Evolutionary conservation across 2,113 vertebrate genomes (phyloP), one percentile per base, ranked within the genome.

Genomic region (Colius striatus): DNA sequence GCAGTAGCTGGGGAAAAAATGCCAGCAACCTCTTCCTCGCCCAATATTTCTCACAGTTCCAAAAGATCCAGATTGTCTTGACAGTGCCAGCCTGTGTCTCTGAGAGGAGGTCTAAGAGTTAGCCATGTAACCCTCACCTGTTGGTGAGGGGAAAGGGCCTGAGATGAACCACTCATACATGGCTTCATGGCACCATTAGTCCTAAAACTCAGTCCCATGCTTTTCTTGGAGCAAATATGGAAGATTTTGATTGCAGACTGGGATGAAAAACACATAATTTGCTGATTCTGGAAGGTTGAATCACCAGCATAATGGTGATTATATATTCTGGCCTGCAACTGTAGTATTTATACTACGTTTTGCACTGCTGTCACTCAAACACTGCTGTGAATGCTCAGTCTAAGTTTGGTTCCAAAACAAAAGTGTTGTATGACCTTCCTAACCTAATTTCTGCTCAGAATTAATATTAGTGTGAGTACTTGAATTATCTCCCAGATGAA

Each of bases 401-500:
- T 19, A 92, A 89, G 65, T 63, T 83, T 75, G 2, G 0, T 67
- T 96, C 38, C 58, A 81, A 89, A 93, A 17, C 38, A 86, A 81
- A 85, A 80, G 16, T 78, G 67, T 38, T 75, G 13, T 57, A 19
- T 53, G 70, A 87, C 87, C 83, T 94, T 96, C 72, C 94, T 95
- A 96, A 75, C 48, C 54, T 92, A 45, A 48, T 65, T 95, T 86
- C 65, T 95, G 34, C 43, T 94, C 57, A 68, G 80, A 86, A 95
- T 94, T 95, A 80, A 92, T 91, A 86, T 85, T 87, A 84, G 45
- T 20, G 26, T 48, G 60, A 73, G 74, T 45, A 90, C 62, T 92
- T 84, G 79, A 91, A 95, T 94, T 84, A 87, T 79, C 21, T 86
- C 77, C 68, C 32, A 83, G 62, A 91, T 89, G 92, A 92, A 75